A percentile compares a stretch with the other conserved stretches of the same genome.
Evolutionary conservation across 2,797 vertebrate genomes (phyloP).

Genomic region (Coregonus ussuriensis): DNA sequence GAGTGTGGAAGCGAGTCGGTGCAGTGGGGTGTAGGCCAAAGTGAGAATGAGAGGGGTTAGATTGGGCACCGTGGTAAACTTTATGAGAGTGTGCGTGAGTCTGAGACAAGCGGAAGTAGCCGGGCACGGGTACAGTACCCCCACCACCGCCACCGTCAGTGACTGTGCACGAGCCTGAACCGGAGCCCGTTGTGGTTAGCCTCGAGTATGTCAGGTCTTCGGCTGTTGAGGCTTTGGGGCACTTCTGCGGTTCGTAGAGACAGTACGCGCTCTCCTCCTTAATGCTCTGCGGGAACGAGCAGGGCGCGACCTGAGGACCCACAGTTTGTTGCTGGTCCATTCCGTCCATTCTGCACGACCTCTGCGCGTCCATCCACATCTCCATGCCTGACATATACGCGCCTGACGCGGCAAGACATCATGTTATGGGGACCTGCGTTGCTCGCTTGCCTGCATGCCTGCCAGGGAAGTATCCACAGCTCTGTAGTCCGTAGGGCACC

Average conservation of each 20-base stretch:
- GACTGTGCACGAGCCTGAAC: slow-evolving; percentile 79
- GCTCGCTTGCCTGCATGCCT: slow-evolving; percentile 86
- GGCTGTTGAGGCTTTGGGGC: slow-evolving; percentile 84
- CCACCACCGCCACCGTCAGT: slow-evolving; percentile 69
- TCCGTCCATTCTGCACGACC: slow-evolving; percentile 93
- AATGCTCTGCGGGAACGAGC: slow-evolving; percentile 93
- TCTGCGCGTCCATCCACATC: slow-evolving; percentile 92
- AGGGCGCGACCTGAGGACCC: slow-evolving; percentile 82
- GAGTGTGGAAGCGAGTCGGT: slow-evolving; percentile 85
- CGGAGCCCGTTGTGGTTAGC: slow-evolving; percentile 66
- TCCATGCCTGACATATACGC: slow-evolving; percentile 92
- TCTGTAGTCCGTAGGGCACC: slow-evolving; percentile 93
- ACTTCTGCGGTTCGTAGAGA: slow-evolving; percentile 94
- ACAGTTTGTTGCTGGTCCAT: slow-evolving; percentile 82
- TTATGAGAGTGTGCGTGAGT: slow-evolving; percentile 91
- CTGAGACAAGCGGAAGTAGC: slow-evolving; percentile 98
- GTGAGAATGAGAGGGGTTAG: slow-evolving; percentile 83
- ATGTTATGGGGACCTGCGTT: slow-evolving; percentile 82
- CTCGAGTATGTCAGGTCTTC: slow-evolving; percentile 87
- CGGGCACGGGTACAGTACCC: slow-evolving; percentile 90
- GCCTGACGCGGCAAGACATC: slow-evolving; percentile 78
- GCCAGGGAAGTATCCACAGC: slow-evolving; percentile 94
- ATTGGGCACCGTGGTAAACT: slow-evolving; percentile 83
- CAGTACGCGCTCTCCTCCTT: slow-evolving; percentile 98
- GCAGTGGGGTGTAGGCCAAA: slow-evolving; percentile 77